These are phyloP conservation scores for Julus scanicus DNA, from an alignment of 2,888 invertebrate genomes.

Conservation along the genomic window DNA sequence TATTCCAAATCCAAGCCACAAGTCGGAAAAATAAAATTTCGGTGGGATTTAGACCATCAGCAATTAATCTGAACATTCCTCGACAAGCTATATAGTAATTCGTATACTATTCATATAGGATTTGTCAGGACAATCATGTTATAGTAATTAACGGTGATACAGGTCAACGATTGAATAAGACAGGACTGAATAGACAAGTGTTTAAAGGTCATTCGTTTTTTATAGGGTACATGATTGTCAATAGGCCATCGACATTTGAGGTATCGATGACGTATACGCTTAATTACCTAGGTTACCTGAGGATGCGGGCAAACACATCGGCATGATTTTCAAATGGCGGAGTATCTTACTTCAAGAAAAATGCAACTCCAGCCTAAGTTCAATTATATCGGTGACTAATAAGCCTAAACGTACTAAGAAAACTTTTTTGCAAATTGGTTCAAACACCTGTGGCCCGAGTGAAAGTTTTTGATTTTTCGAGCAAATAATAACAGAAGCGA, in stretches of 20 bases:
- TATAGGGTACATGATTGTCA: constrained; percentile 15
- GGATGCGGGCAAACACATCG: not conserved
- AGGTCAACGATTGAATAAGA: constrained; percentile 26
- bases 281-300: constrained; percentile 15
- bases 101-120: too few species aligned
- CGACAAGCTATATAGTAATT: not conserved
- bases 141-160: not conserved
- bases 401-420: not conserved
- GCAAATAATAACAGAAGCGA: not conserved
- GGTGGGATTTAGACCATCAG: not conserved
- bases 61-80: too few species aligned
- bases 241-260: not conserved
- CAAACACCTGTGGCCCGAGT: constrained; percentile 33
- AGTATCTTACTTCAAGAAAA: not conserved
- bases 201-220: constrained; percentile 21
- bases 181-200: not conserved
- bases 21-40: not conserved
- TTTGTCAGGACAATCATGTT: constrained; percentile 20
- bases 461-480: not conserved
- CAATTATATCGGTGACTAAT: constrained; percentile 14
- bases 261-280: constrained; percentile 12
- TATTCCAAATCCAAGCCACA: not conserved
- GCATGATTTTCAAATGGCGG: not conserved
- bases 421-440: not conserved
- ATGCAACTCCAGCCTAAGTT: not conserved